Evolutionary conservation across 2,797 vertebrate genomes (phyloP), one percentile per base, ranked within the genome.

Genomic region (Triplophysa yarkandensis): DNA sequence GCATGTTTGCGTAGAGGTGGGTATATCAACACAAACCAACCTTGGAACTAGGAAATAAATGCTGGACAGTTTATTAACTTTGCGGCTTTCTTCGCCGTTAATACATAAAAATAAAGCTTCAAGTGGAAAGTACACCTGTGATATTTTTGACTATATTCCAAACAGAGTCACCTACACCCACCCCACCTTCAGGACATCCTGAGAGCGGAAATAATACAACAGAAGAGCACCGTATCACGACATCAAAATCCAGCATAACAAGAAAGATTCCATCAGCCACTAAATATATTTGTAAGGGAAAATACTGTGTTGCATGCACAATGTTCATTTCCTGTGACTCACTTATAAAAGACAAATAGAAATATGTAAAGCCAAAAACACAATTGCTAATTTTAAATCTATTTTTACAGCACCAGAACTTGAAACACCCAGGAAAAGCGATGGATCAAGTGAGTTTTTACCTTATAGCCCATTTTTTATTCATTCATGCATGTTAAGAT

Each of bases 191-290:
- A 34, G 19, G 34, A 34, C 4, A 41, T 30, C 62, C 50, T 19
- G 19, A 32, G 36, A 65, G 27, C 16, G 16, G 9, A 4, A 43
- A 9, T 6, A 13, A 0, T 32, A 39, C 19, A n/a, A 34, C 27
- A 55, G 0, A 11, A 0, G 0, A 3, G 21, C 4, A 6, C 11
- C 0, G 0, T 30, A 1, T 7, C 3, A 34, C 2, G 1, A 13
- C 30, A 13, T 1, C 19, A 66, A 9, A 44, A 32, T 1, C 39
- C 30, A 55, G 5, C 30, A 28, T 30, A 55, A 30, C 6, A 10
- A 3, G 0, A 14, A 30, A 6, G 17, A 34, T 7, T 23, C 4
- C 4, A 27, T 62, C 2, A 41, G 17, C 21, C 21, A 21, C 4
- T 34, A 62, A 1, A 50, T 6, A 1, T 28, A 50, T 0, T 57